Evolutionary conservation across 2,113 vertebrate genomes (phyloP).

Genomic region (Elgaria multicarinata): DNA sequence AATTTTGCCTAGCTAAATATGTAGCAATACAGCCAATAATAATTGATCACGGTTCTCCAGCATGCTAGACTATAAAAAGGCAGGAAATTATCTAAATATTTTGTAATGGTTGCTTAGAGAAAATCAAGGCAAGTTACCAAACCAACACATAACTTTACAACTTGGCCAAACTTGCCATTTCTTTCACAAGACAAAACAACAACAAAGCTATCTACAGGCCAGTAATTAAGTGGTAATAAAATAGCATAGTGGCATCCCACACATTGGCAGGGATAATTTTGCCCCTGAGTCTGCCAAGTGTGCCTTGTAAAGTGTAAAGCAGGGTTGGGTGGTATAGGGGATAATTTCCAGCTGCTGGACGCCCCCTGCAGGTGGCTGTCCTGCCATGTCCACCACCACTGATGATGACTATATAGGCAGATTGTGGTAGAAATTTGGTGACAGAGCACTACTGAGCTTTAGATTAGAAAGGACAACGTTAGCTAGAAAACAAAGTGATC

Average conservation of each 20-base stretch:
- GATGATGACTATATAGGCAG: no score
- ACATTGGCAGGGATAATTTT: not conserved
- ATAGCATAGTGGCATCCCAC: not conserved
- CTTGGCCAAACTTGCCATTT: not conserved
- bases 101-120: not conserved
- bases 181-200: not conserved
- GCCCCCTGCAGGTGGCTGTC: no score
- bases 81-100: not conserved
- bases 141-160: not conserved
- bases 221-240: not conserved
- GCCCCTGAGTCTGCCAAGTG: not conserved
- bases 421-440: no score
- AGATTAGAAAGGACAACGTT: no score
- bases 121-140: not conserved
- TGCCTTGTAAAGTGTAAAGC: not conserved
- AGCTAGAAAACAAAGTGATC: no score
- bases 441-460: no score
- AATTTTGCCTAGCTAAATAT: not conserved
- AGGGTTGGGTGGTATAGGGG: no score
- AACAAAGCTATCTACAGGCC: not conserved
- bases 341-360: no score
- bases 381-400: no score
- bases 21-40: constrained; percentile 6
- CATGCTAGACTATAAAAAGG: not conserved
- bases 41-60: not conserved